Base-by-base conservation (phyloP, 2,888 invertebrate species). In the Microctonus brassicae region DNA sequence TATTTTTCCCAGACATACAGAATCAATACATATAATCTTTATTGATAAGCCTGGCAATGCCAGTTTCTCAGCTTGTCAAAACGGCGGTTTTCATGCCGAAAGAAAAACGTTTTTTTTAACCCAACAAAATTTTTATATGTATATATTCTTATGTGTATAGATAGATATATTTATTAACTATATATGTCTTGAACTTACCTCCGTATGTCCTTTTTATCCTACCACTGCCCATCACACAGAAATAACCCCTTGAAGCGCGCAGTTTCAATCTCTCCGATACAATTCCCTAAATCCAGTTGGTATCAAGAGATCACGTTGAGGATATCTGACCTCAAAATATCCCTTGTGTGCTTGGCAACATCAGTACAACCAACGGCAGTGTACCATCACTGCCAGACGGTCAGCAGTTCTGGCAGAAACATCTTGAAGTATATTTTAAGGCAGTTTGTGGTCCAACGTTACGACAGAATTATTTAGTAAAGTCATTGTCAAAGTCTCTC, bases 401-500 rank as follows among this genome's bases (percentile, higher is more conserved):
- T 55, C 47, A 47, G 47, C 17, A 47, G 47, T n/a, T 42, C 26
- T 47, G 3, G 55, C 17, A 67, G 61, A 52, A 36, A 24, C 34
- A 61, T 60, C 47, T 22, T 42, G 33, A 34, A 52, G 67, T 58
- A 42, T 36, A 66, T 57, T 57, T 57, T 39, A 36, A 66, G 55
- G 26, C 57, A 53, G 53, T 65, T 66, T 57, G 66, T 36, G 66
- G 66, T 66, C 57, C 17, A 36, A 39, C 47, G 11, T 57, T 55
- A 58, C 42, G 39, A 39, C 47, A 57, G 60, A 53, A 68, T 69
- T 52, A 69, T 69, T 69, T 52, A 61, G 34, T 61, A 61, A 9
- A 60, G 67, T 58, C 67, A 58, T 60, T 68, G 67, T 47, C 58
- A 68, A 68, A 60, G 7, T 60, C 58, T 60, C 58, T 42, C 53